These are phyloP conservation scores for Listronotus oregonensis DNA, from an alignment of 1,140 invertebrate genomes.

Conservation along the genomic window DNA sequence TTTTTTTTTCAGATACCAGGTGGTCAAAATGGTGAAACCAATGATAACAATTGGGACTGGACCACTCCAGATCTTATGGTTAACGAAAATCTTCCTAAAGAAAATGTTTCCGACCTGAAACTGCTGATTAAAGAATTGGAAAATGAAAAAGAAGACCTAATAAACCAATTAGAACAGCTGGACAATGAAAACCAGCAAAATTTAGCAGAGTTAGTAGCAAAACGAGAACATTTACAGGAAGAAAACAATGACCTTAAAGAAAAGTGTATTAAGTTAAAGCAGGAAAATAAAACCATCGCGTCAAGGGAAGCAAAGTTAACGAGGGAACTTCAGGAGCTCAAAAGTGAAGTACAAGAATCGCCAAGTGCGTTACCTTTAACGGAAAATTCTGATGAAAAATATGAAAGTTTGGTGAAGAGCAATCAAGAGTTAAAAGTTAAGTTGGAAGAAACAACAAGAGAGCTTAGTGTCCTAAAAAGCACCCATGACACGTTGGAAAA, in stretches of 20 bases:
- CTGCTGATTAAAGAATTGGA: conserved; percentile 41
- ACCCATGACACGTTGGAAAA: conserved; percentile 35
- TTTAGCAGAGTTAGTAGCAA: conserved; percentile 46
- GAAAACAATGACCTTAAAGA: conserved; percentile 62
- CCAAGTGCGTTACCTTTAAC: not conserved
- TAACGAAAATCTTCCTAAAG: conserved; percentile 1
- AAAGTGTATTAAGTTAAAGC: conserved; percentile 57
- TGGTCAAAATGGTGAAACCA: conserved; percentile 15
- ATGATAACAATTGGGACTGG: conserved; percentile 32
- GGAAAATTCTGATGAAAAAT: not conserved
- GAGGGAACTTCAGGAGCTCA: conserved; percentile 39
- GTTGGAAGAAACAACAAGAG: conserved; percentile 31
- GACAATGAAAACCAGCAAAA: conserved; percentile 52
- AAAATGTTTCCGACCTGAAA: conserved; percentile 31
- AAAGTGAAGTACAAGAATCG: conserved; percentile 32
- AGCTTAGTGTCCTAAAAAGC: conserved; percentile 35
- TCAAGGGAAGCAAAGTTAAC: conserved; percentile 39
- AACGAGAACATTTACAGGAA: conserved; percentile 59
- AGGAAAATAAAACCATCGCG: conserved; percentile 42
- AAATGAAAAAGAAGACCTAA: conserved; percentile 50
- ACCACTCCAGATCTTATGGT: conserved; percentile 1
- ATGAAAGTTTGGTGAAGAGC: conserved; percentile 18
- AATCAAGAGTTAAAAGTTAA: conserved; percentile 26
- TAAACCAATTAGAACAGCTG: conserved; percentile 48
- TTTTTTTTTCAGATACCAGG: conserved; percentile 23